Base-by-base conservation (phyloP, 2,113 vertebrate genomes). In the Ptychochromis oligacanthus region DNA sequence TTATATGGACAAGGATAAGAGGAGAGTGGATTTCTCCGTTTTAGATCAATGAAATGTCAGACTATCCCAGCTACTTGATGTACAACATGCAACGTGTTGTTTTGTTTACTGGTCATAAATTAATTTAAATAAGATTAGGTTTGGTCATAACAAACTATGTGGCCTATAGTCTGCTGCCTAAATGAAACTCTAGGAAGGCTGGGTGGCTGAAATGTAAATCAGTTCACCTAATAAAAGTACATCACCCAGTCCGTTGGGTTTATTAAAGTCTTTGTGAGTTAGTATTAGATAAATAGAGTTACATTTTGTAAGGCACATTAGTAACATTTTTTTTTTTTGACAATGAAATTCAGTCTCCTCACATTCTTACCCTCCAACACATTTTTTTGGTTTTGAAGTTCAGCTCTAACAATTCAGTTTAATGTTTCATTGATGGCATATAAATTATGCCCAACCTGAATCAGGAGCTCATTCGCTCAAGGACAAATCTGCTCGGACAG, bases 401-500 rank as follows among this genome's bases (percentile, higher is more conserved):
- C 52, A 49, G 61, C 12, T 79, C 11, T 7, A 80, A 46, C 72
- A 34, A 5, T 82, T 77, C 38, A 67, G 46, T 60, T 84, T 54
- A 78, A 84, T 88, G 4, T 78, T 86, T 86, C 28, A 84, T 84
- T 85, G 64, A 59, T 70, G 70, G 52, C 80, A 57, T 34, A 75
- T 80, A 54, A 75, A 84, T 87, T 34, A 52, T 13, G 28, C 2
- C 65, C 31, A 56, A 62, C 64, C 31, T 34, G 77, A 77, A 57
- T 83, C 83, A 82, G 75, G 43, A 85, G 77, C 86, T 89, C 86
- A 52, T 82, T 90, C 54, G 14, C 84, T 54, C 55, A 60, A 55
- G 76, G 83, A 88, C 83, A 81, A 79, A 91, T 93, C 57, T 64
- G 78, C 60, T 75, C 40, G 38, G 88, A 89, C 83, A 85, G 38